Base-by-base conservation (phyloP, 2,113 vertebrate species). In the Megaptera novaeangliae region DNA sequence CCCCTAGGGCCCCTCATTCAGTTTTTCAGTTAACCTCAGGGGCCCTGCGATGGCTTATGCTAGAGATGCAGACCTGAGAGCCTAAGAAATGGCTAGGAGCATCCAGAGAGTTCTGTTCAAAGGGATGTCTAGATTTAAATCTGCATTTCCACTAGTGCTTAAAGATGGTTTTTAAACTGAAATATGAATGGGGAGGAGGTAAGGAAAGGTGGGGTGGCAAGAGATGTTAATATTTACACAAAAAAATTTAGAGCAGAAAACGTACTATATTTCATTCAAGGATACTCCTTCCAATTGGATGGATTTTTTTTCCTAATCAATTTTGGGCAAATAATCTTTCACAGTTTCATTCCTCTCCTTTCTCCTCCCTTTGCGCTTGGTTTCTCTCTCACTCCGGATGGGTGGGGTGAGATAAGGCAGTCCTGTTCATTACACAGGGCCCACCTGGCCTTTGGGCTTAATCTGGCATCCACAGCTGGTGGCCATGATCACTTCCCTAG, bases 321-420 rank as follows among this genome's bases (percentile, higher is more conserved):
- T 75, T 68, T 95, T 55, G 41, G 57, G 31, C 23, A 92, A 78
- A 78, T n/a, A 34, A 41, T 57, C 52, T 29, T 77, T 68, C 21
- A 31, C 4, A 8, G 1, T 68, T 80, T 71, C 39, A 17, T 25
- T 71, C 66, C 27, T 94, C 15, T 55, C 21, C 31, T 74, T 17
- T n/a, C 46, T 34, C n/a, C 15, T 59, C 46, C 13, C 41, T 21
- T n/a, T 23, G 20, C 44, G 14, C 21, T 5, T 20, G 23, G 23
- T 55, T 34, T 71, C 39, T 46, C 18, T 64, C 3, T 46, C 5
- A 55, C 46, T n/a, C 27, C 74, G 9, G 59, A 17, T 31, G 57
- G 18, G 18, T 1, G 11, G 27, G 34, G 29, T 9, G 17, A 57
- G 66, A 9, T 15, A 39, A 23, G 39, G 39, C 34, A 10, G 18